phyloP scores from a whole-genome alignment of 2,888 invertebrate genomes.

The Hipparchia sbordonii region DNA sequence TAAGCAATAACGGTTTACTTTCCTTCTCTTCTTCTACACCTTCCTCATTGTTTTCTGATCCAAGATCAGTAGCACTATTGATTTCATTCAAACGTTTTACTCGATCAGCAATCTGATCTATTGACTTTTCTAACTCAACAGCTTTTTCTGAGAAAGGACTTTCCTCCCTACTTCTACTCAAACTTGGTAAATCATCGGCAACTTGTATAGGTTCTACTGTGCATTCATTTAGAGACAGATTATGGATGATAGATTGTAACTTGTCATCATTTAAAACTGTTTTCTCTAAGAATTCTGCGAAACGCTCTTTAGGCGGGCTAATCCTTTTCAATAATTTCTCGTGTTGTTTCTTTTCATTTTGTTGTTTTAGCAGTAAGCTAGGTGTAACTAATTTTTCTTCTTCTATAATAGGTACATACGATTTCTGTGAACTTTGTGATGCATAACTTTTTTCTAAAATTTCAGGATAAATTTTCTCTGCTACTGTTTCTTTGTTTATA shows the following conservation, averaged over 20 bases:
- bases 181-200: constrained; percentile 11
- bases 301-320: constrained; percentile 74
- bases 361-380: constrained; percentile 49
- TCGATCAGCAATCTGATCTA: constrained; percentile 59
- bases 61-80: constrained; percentile 31
- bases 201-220: constrained; percentile 44
- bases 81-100: constrained; percentile 52
- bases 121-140: constrained; percentile 52
- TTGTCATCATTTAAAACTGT: constrained; percentile 74
- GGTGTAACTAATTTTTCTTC: constrained; percentile 34
- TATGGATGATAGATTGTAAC: constrained; percentile 74
- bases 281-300: constrained; percentile 74
- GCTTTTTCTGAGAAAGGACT: constrained; percentile 53
- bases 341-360: constrained; percentile 47
- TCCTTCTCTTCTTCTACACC: constrained; percentile 41
- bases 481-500: background rate
- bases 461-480: constrained; percentile 17
- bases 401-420: constrained; percentile 1
- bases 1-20: constrained; percentile 56
- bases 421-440: background rate
- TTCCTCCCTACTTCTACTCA: constrained; percentile 35
- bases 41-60: constrained; percentile 28
- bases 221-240: constrained; percentile 66
- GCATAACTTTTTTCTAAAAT: background rate
- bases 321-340: constrained; percentile 57